phyloP scores from a whole-genome alignment of 2,113 vertebrate species.

The Desmodus rotundus region DNA sequence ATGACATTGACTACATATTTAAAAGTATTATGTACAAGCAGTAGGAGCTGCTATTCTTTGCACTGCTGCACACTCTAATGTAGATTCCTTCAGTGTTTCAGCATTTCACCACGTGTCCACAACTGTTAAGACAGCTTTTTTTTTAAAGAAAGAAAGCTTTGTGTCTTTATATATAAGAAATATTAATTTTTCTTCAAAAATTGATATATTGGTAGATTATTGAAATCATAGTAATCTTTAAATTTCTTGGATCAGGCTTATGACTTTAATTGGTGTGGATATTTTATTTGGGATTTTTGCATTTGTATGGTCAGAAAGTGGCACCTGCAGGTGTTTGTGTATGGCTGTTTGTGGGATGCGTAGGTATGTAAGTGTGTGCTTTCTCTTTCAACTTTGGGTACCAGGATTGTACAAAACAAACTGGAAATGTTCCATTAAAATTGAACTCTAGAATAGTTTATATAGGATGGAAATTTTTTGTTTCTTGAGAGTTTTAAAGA shows the following conservation, averaged over 20 bases:
- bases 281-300: slow-evolving; percentile 6
- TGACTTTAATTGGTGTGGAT: background rate
- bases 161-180: background rate
- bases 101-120: background rate
- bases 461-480: background rate
- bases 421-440: background rate
- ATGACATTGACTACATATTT: background rate
- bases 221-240: background rate
- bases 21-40: background rate
- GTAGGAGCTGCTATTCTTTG: background rate
- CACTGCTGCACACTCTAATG: background rate
- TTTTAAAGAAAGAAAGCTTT: background rate
- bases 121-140: background rate
- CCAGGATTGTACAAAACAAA: background rate
- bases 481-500: slow-evolving; percentile 5
- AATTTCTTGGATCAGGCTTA: background rate
- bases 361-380: background rate
- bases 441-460: background rate
- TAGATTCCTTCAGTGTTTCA: background rate
- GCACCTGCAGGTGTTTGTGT: background rate
- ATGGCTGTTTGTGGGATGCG: background rate
- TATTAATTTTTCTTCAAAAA: slow-evolving; percentile 1
- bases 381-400: background rate
- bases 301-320: background rate
- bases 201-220: background rate